Percentiles rank a stretch among this genome's conserved stretches.
phyloP scores from a whole-genome alignment of 2,888 invertebrate species.

The Cerastoderma edule region DNA sequence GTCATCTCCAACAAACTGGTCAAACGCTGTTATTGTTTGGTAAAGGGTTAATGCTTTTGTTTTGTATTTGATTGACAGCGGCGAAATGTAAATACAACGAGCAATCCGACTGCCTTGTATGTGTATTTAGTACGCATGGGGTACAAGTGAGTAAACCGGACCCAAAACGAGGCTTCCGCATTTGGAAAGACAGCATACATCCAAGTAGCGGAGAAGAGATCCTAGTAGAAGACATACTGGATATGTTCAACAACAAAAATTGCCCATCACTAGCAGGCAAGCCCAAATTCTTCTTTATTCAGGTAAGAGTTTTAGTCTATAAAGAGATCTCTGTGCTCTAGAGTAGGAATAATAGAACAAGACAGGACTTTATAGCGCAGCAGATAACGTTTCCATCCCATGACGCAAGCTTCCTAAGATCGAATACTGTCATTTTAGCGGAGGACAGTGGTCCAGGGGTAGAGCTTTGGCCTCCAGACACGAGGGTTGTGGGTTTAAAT shows the following conservation, averaged over 20 bases:
- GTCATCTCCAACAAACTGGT: neutral
- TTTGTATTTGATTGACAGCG: neutral
- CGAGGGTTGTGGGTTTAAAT: too few relatives aligned
- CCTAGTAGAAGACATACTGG: conserved; percentile 8
- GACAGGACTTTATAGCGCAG: neutral
- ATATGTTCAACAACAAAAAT: conserved; percentile 12
- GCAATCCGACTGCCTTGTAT: conserved; percentile 1
- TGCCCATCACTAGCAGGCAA: neutral
- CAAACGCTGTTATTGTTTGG: neutral
- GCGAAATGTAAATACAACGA: neutral
- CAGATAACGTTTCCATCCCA: neutral
- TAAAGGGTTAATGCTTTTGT: neutral
- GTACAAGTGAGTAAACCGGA: neutral
- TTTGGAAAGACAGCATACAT: neutral
- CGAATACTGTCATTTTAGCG: neutral
- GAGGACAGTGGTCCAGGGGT: neutral
- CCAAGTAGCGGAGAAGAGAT: neutral
- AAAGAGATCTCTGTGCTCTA: neutral
- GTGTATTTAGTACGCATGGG: conserved; percentile 23
- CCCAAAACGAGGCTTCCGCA: neutral
- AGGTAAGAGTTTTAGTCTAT: neutral
- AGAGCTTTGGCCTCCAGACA: neutral
- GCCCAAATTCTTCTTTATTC: conserved; percentile 26
- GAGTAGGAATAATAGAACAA: neutral
- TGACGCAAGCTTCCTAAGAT: neutral